These are phyloP conservation scores for Cichlasoma orientale DNA, from an alignment of 2,797 vertebrate species.

Conservation along the genomic window DNA sequence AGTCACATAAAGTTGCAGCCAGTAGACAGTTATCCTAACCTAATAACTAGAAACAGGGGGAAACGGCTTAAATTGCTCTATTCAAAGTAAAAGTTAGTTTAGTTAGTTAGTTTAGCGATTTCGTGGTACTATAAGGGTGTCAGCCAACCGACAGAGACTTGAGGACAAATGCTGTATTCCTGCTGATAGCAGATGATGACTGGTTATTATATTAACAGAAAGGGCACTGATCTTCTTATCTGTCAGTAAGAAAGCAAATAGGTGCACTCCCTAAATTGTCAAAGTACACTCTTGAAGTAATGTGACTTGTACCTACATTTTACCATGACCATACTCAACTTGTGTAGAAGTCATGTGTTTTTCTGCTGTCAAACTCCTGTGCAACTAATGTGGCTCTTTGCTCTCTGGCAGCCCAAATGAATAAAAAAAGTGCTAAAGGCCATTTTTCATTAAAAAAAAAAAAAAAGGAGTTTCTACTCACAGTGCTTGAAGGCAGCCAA, in stretches of 20 bases:
- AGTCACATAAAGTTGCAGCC: not conserved
- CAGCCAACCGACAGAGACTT: not conserved
- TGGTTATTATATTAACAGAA: not conserved
- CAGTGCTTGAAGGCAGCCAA: constrained; percentile 19
- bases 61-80: not conserved
- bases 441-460: not conserved
- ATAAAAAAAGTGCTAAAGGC: not conserved
- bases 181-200: not conserved
- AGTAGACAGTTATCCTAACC: not conserved
- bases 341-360: not conserved
- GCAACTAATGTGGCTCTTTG: not conserved
- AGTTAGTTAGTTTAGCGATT: not conserved
- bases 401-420: not conserved
- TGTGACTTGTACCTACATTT: not conserved
- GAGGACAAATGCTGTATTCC: not conserved
- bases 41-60: not conserved
- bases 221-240: not conserved
- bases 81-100: not conserved
- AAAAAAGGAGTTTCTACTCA: not conserved
- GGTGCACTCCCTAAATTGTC: not conserved
- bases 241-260: not conserved
- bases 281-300: not conserved
- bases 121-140: not conserved
- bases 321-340: not conserved
- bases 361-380: not conserved